Evolutionary conservation across 1,140 invertebrate species (phyloP).

Genomic region (Campoletis sonorensis): DNA sequence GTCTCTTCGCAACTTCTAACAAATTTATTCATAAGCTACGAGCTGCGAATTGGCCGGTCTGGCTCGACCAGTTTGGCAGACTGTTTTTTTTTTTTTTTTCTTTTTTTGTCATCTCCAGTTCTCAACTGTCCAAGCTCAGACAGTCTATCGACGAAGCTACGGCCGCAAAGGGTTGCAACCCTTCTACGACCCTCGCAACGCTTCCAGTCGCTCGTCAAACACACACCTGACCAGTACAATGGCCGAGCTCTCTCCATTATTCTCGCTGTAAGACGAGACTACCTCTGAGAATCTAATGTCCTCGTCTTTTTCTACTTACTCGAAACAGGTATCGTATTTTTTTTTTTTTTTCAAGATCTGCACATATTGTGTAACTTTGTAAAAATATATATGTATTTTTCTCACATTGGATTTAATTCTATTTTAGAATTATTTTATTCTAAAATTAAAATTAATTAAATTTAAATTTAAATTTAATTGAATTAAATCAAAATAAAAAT

Average conservation of each 20-base stretch:
- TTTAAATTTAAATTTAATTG: too few relatives aligned
- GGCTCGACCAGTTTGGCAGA: not conserved
- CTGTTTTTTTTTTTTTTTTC: not conserved
- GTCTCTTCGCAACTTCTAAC: not conserved
- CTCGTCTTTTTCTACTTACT: not conserved
- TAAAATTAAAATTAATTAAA: too few relatives aligned
- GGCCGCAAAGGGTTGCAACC: not conserved
- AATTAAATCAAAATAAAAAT: too few relatives aligned
- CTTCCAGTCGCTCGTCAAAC: not conserved
- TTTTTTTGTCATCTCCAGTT: not conserved
- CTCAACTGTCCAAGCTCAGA: not conserved
- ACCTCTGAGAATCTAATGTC: not conserved
- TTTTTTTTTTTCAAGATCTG: too few relatives aligned
- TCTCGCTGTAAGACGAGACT: not conserved
- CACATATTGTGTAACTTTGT: too few relatives aligned
- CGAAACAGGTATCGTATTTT: not conserved
- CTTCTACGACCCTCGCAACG: not conserved
- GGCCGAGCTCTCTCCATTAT: not conserved
- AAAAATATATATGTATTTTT: too few relatives aligned
- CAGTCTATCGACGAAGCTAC: not conserved
- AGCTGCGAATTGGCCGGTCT: not conserved
- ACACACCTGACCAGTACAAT: not conserved
- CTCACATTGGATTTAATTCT: too few relatives aligned
- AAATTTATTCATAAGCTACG: slow-evolving; percentile 36
- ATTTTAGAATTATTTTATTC: too few relatives aligned